These are phyloP conservation scores for Malurus alboscapulatus DNA, from an alignment of 2,113 vertebrate species.

Conservation along the genomic window DNA sequence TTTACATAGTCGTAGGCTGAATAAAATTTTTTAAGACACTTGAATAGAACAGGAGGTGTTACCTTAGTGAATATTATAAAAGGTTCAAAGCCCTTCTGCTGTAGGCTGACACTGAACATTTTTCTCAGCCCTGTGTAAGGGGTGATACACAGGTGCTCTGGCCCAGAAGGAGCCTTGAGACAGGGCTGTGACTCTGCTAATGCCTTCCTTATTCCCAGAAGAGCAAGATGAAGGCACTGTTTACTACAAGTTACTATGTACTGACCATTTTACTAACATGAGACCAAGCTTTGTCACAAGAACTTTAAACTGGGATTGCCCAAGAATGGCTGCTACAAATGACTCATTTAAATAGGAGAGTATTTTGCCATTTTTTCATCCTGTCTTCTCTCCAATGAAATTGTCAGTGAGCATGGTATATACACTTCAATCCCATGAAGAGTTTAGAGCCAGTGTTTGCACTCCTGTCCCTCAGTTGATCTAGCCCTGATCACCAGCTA, in stretches of 20 bases:
- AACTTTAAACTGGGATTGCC: background rate
- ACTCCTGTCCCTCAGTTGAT: background rate
- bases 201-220: background rate
- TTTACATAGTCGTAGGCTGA: background rate
- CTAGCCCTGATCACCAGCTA: background rate
- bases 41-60: background rate
- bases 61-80: background rate
- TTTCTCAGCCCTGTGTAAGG: background rate
- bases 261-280: background rate
- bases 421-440: background rate
- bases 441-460: background rate
- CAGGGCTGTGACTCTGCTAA: background rate
- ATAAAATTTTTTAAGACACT: background rate
- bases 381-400: background rate
- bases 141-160: background rate
- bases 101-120: background rate
- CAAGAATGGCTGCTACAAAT: background rate
- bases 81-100: background rate
- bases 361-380: background rate
- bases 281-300: background rate
- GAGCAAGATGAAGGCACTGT: background rate
- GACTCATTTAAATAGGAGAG: background rate
- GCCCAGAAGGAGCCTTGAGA: background rate
- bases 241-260: fast-evolving
- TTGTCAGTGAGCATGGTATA: background rate